Percentiles rank a stretch among this genome's conserved stretches.
Evolutionary conservation across 2,113 vertebrate species (phyloP).

Genomic region (Anolis sagrei): DNA sequence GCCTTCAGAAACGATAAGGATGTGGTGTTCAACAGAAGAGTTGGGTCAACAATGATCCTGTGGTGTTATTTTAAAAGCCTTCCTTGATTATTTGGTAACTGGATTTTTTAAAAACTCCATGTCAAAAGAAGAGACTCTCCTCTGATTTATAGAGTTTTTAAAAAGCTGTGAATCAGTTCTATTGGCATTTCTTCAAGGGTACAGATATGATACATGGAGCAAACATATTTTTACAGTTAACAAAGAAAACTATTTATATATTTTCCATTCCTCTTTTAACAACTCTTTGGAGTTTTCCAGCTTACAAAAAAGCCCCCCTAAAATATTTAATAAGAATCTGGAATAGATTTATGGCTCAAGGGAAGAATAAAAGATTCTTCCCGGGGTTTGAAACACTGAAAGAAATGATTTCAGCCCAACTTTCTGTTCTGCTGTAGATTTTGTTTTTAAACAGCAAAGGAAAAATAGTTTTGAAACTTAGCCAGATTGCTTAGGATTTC

Average conservation of each 20-base stretch:
- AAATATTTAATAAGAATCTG: slow-evolving; percentile 35
- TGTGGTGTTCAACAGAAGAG: not conserved
- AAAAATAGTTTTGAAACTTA: slow-evolving; percentile 26
- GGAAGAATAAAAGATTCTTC: slow-evolving; percentile 46
- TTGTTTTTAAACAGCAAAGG: slow-evolving; percentile 46
- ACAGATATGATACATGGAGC: slow-evolving; percentile 8
- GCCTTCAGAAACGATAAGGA: no score
- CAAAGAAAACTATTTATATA: slow-evolving; percentile 11
- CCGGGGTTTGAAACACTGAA: not conserved
- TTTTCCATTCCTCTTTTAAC: slow-evolving; percentile 41
- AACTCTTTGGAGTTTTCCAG: slow-evolving; percentile 26
- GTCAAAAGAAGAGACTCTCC: not conserved
- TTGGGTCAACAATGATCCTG: not conserved
- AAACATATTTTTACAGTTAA: slow-evolving; percentile 40
- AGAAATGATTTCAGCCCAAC: slow-evolving; percentile 6
- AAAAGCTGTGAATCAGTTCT: slow-evolving; percentile 4
- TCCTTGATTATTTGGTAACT: not conserved
- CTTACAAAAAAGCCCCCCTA: not conserved
- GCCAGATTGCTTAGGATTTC: slow-evolving; percentile 43
- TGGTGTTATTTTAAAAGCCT: not conserved
- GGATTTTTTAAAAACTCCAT: not conserved
- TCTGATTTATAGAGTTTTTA: slow-evolving; percentile 1
- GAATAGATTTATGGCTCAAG: slow-evolving; percentile 11
- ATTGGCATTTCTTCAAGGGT: slow-evolving; percentile 27
- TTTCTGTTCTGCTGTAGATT: slow-evolving; percentile 13